Base-by-base conservation (phyloP, 2,888 invertebrate species). In the Clistopyga incitator region DNA sequence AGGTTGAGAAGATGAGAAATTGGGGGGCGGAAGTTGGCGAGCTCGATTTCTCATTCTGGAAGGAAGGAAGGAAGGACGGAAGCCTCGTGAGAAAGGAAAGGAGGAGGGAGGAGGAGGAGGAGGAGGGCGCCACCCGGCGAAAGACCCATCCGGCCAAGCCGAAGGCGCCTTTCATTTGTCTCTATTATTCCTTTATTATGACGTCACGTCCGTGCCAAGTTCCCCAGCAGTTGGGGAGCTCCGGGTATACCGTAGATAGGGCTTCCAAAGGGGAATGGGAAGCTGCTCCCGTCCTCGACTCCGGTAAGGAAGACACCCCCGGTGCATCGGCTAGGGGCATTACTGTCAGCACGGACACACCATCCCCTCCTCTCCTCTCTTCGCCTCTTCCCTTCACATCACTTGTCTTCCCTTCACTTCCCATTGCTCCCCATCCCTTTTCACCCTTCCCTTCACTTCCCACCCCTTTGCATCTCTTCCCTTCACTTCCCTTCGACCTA, bases 181-280 rank as follows among this genome's bases (percentile, higher is more conserved):
- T 84, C 84, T 79, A 85, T 85, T 85, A 85, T 81, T 84, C 84
- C 81, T 81, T 72, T 81, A 85, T 85, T 84, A 84, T 84, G 81
- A 85, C 74, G 81, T 77, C 81, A 79, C 81, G 72, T 79, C 70
- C 68, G 67, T 79, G 84, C 84, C 85, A 85, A 85, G 81, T 81
- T 75, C 70, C 15, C 47, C 52, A 13, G 71, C 23, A 25, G 45
- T 20, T 23, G 34, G 61, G 75, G 6, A 52, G 50, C 50, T 47
- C 47, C 34, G 75, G 75, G 34, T 71, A 59, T 15, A 82, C n/a
- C n/a, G n/a, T 34, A 74, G 65, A n/a, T 54, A 25, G 61, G 64
- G 61, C 61, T 42, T 64, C 54, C 72, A 76, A 72, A 59, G 50
- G 18, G 52, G 15, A 74, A 71, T 45, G 56, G 75, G 20, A 25